Conservation (phyloP, 2,113 vertebrate species). For the Centropristis striata region DNA sequence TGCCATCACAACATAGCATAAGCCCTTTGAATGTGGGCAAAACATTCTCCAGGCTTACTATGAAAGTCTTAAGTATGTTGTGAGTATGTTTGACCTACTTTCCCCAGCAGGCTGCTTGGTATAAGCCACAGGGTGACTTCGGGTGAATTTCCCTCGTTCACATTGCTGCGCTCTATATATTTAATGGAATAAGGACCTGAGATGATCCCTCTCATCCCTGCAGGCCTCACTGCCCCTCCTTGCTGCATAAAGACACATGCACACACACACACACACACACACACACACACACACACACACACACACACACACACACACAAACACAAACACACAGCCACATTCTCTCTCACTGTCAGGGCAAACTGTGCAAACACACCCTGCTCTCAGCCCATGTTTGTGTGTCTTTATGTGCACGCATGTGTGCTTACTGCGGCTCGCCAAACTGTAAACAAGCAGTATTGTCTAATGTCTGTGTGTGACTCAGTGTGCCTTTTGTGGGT, state of each 20-base stretch:
- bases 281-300: conserved; percentile 35
- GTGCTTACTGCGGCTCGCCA: conserved; percentile 78
- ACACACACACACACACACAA: conserved; percentile 50
- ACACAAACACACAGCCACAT: conserved; percentile 53
- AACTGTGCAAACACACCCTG: conserved; percentile 81
- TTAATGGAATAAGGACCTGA: conserved; percentile 60
- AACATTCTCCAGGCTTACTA: conserved; percentile 25
- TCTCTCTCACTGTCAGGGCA: conserved; percentile 70
- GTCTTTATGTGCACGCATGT: conserved; percentile 78
- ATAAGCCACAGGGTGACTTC: conserved; percentile 53
- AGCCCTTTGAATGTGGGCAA: conserved; percentile 7
- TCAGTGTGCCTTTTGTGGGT: conserved; percentile 85
- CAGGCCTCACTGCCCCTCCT: conserved; percentile 64
- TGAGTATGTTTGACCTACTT: conserved; percentile 76
- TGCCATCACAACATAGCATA: conserved; percentile 29
- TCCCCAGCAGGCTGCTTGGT: conserved; percentile 43
- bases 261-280: conserved; percentile 29
- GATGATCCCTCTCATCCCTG: conserved; percentile 63
- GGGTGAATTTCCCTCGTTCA: conserved; percentile 50
- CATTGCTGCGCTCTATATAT: conserved; percentile 54
- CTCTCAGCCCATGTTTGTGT: conserved; percentile 73
- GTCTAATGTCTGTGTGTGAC: conserved; percentile 85
- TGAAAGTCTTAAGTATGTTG: conserved; percentile 63
- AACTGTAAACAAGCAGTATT: conserved; percentile 89
- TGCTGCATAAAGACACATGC: conserved; percentile 56